Evolutionary conservation across 2,888 invertebrate genomes (phyloP), one percentile per base, ranked within the genome.

Genomic region (Eumacrocentrus americanus): DNA sequence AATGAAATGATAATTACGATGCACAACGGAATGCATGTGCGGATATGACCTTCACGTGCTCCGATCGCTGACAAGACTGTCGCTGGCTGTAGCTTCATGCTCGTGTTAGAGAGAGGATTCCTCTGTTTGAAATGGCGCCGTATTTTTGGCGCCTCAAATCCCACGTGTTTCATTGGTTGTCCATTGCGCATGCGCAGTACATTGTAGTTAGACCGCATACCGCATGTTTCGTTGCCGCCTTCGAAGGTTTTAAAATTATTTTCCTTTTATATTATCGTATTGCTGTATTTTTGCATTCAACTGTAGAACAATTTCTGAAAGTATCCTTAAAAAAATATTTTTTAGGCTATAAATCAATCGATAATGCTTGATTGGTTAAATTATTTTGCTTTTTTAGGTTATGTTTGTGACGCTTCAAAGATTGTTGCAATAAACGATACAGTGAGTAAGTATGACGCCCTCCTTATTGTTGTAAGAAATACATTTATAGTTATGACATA

Each of bases 31-130:
- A n/a, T n/a, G n/a, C n/a, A n/a, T 38, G 12, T n/a, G 35, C n/a
- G 40, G 12, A 7, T 16, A 40, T 44, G 22, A 11, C 44, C 44
- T 44, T 44, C 44, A 44, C 44, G 22, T 18, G n/a, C 44, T 20
- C n/a, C 18, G 44, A 20, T 22, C 44, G n/a, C 20, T 18, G 22
- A 22, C 22, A 20, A 44, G 20, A 44, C 38, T 38, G n/a, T 38
- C 38, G n/a, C 58, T 20, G 50, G 35, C 50, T 18, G 50, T 22
- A 9, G 29, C 29, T 29, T 29, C 29, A 29, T 29, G 29, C 29
- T 12, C 29, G 18, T 23, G 25, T n/a, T 20, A 44, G 2, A 11
- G 44, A 53, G n/a, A 11, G 29, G 9, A 29, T 6, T 29, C 9
- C 9, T 29, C n/a, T n/a, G 20, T 35, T 29, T 37, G 18, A n/a